phyloP scores from a whole-genome alignment of 2,888 invertebrate species.

The Nemotelus nigrinus region DNA sequence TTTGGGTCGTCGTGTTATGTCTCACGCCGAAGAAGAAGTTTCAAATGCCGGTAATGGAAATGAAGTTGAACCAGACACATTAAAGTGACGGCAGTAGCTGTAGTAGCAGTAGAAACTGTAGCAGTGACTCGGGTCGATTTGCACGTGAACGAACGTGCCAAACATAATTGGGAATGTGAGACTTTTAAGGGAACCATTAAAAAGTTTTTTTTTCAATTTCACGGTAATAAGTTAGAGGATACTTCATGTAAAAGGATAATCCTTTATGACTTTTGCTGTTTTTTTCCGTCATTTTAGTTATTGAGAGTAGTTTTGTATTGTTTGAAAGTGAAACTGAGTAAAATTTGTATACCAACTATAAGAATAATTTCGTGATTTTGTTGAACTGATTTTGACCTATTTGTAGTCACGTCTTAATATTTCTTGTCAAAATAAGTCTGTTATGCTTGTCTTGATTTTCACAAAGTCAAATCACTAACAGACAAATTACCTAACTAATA shows the following conservation, averaged over 20 bases:
- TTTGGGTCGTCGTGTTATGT: background rate
- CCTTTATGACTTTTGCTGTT: constrained; percentile 26
- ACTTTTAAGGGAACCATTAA: constrained; percentile 28
- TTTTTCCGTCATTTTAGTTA: background rate
- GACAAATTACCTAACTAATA: no score
- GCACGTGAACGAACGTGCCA: constrained; percentile 20
- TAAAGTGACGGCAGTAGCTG: background rate
- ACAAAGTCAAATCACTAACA: no score
- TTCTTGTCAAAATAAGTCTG: no score
- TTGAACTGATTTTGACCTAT: no score
- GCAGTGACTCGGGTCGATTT: background rate
- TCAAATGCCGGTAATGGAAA: no score
- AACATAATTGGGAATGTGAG: constrained; percentile 38
- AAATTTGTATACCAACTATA: no score
- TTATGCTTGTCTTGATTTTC: no score
- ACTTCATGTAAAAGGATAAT: constrained; percentile 38
- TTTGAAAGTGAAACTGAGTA: no score
- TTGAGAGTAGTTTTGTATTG: no score
- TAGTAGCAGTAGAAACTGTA: background rate
- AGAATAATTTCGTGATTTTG: no score
- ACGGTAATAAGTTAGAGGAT: constrained; percentile 34
- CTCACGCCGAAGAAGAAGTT: background rate
- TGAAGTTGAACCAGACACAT: no score
- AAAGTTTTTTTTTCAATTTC: constrained; percentile 37
- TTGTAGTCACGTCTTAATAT: no score